Conservation (phyloP, 2,888 invertebrate genomes). For the Aelia acuminata region DNA sequence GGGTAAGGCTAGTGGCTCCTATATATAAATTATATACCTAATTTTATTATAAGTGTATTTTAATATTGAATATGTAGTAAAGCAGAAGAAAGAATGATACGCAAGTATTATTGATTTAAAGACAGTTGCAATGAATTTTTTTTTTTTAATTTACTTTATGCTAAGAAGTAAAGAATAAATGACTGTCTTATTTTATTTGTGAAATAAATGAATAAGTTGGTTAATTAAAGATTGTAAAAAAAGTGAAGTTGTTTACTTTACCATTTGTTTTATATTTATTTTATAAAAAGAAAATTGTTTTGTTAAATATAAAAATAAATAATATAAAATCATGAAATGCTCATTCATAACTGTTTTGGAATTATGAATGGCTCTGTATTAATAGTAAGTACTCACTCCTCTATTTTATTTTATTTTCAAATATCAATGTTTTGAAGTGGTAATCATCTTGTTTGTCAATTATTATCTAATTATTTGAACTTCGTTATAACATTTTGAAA, state of each 20-base stretch:
- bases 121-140: neutral
- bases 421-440: constrained; percentile 1
- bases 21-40: constrained; percentile 39
- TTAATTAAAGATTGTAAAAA: constrained; percentile 36
- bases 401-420: constrained; percentile 16
- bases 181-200: constrained; percentile 28
- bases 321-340: neutral
- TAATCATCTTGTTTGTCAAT: constrained; percentile 19
- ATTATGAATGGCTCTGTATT: neutral
- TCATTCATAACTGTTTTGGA: neutral
- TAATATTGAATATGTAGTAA: constrained; percentile 32
- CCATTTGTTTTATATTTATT: constrained; percentile 36
- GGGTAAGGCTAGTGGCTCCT: constrained; percentile 58
- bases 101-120: constrained; percentile 30
- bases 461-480: neutral
- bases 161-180: constrained; percentile 33
- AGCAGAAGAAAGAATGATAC: neutral
- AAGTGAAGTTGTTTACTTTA: constrained; percentile 38
- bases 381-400: neutral
- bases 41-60: constrained; percentile 44
- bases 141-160: neutral
- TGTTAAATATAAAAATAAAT: neutral
- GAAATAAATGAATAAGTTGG: constrained; percentile 30
- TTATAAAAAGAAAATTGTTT: neutral
- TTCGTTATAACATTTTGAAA: neutral